These are phyloP conservation scores for Sebastolobus altivelis DNA, from an alignment of 2,797 vertebrate species.

Conservation along the genomic window DNA sequence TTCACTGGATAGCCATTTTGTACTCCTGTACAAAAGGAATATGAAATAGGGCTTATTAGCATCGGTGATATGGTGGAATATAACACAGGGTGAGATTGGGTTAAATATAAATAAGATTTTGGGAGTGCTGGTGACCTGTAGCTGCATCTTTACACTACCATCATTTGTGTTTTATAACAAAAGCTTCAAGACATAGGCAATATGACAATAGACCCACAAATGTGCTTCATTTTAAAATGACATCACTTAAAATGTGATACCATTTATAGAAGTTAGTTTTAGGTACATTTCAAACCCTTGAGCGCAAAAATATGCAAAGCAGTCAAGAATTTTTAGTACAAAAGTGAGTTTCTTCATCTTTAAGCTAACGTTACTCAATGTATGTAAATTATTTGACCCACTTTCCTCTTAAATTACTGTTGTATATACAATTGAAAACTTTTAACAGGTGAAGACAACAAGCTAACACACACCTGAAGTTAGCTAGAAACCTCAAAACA, in stretches of 20 bases:
- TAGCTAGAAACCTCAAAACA: not conserved
- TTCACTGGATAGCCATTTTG: conserved; percentile 35
- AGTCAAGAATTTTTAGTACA: not conserved
- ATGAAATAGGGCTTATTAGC: not conserved
- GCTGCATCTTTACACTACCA: not conserved
- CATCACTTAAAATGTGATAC: not conserved
- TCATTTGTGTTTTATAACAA: not conserved
- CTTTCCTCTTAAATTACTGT: not conserved
- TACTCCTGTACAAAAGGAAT: conserved; percentile 57
- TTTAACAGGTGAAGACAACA: not conserved
- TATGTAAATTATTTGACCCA: not conserved
- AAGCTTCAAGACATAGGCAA: not conserved
- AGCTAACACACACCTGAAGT: not conserved
- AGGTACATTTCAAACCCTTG: not conserved
- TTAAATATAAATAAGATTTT: not conserved
- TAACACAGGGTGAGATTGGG: not conserved
- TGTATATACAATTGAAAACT: not conserved
- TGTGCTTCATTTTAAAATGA: not conserved
- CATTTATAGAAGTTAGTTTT: not conserved
- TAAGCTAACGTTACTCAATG: not conserved
- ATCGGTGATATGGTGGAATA: not conserved
- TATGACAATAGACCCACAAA: not conserved
- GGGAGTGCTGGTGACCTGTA: not conserved
- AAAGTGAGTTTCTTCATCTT: not conserved
- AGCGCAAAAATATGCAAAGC: not conserved